A percentile compares a stretch with the other conserved stretches of the same genome.
Conservation (phyloP, 2,888 invertebrate species). For the Eilema griseolum region DNA sequence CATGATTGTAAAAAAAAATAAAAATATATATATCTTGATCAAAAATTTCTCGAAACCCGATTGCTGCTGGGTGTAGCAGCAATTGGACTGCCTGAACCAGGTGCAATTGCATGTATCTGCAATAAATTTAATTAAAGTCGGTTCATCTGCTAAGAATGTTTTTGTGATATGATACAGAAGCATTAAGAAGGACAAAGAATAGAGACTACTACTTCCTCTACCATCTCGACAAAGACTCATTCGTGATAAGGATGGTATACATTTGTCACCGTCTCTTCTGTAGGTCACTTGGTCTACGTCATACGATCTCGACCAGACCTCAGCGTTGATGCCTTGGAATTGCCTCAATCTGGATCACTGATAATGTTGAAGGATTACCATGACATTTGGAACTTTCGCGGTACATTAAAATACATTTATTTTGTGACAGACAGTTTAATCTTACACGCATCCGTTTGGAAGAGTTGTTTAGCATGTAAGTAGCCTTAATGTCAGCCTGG, state of each 20-base stretch:
- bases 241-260: not conserved
- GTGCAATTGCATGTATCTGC: too few relatives aligned
- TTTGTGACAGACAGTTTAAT: not conserved
- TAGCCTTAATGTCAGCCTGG: not conserved
- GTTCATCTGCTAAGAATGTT: too few relatives aligned
- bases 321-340: slow-evolving; percentile 9
- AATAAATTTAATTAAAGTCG: too few relatives aligned
- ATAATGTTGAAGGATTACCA: slow-evolving; percentile 39
- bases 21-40: too few relatives aligned
- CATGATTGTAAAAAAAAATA: too few relatives aligned
- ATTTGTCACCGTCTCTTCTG: not conserved
- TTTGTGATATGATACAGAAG: too few relatives aligned
- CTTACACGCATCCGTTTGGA: not conserved
- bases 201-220: too few relatives aligned
- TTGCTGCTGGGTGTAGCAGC: too few relatives aligned
- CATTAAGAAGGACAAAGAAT: too few relatives aligned
- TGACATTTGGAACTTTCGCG: slow-evolving; percentile 44
- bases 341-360: slow-evolving; percentile 22
- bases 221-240: not conserved
- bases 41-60: too few relatives aligned
- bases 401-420: not conserved
- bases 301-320: slow-evolving; percentile 16
- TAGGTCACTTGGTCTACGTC: not conserved
- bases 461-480: not conserved
- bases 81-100: too few relatives aligned